Evolutionary conservation across 1,140 invertebrate species (phyloP).

Genomic region (Pseudomyrmex sp.): DNA sequence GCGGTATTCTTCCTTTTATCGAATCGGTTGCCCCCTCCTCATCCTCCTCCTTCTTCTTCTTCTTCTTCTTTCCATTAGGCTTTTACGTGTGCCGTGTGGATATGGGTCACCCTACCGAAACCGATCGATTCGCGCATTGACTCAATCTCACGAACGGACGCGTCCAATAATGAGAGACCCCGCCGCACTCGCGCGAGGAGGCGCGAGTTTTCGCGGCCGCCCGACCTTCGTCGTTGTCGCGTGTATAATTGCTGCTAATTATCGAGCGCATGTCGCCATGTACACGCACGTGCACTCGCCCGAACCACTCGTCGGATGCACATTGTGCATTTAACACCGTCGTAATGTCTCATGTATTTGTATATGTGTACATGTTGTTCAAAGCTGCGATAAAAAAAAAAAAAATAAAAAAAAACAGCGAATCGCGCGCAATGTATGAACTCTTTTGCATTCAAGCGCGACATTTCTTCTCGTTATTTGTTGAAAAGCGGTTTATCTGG

Average conservation of each 20-base stretch:
- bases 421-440: too few species aligned
- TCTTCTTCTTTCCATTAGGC: background rate
- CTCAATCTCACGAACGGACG: slow-evolving; percentile 1
- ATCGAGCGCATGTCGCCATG: slow-evolving; percentile 53
- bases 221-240: slow-evolving; percentile 56
- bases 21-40: background rate
- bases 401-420: background rate
- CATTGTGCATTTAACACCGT: background rate
- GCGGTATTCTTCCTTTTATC: background rate
- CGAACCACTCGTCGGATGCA: slow-evolving; percentile 8
- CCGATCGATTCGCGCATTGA: slow-evolving; percentile 59
- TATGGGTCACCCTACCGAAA: slow-evolving; percentile 63
- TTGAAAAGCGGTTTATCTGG: too few species aligned
- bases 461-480: too few species aligned
- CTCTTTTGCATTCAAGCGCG: too few species aligned
- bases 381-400: too few species aligned
- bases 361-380: background rate
- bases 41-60: too few species aligned
- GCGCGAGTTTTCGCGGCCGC: slow-evolving; percentile 31
- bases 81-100: slow-evolving; percentile 18
- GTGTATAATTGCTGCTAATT: slow-evolving; percentile 68
- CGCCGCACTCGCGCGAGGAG: slow-evolving; percentile 9
- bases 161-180: slow-evolving; percentile 51
- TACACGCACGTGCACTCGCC: slow-evolving; percentile 44
- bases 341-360: background rate